phyloP scores from a whole-genome alignment of 2,797 vertebrate species.

The Syngnathus rostellatus region DNA sequence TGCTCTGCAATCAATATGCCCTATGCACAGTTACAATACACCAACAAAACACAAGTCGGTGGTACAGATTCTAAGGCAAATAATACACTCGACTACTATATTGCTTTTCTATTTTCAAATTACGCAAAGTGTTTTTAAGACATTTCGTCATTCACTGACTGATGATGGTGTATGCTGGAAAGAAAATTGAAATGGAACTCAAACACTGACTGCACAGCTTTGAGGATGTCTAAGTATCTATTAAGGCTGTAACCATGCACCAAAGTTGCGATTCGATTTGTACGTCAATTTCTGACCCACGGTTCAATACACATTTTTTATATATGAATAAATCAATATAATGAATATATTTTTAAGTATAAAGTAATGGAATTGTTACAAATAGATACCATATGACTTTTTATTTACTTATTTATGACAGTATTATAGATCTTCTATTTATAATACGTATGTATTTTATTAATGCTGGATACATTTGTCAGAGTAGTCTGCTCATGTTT shows the following conservation, averaged over 20 bases:
- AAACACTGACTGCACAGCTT: neutral
- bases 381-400: too few relatives aligned
- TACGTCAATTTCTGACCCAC: neutral
- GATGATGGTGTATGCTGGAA: neutral
- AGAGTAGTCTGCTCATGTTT: too few relatives aligned
- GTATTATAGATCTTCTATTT: too few relatives aligned
- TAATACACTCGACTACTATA: neutral
- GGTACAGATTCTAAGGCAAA: neutral
- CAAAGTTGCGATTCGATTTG: neutral
- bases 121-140: neutral
- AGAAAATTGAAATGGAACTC: neutral
- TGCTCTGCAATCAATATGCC: too few relatives aligned
- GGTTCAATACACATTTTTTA: neutral
- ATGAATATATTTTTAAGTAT: too few relatives aligned
- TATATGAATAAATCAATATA: too few relatives aligned
- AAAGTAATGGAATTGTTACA: too few relatives aligned
- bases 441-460: too few relatives aligned
- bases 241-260: neutral
- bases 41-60: neutral
- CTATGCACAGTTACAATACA: neutral
- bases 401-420: too few relatives aligned
- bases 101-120: neutral
- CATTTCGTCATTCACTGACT: neutral
- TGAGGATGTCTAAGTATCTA: neutral
- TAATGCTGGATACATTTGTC: too few relatives aligned